Conservation (phyloP, 2,113 vertebrate species). For the Tor tambroides region DNA sequence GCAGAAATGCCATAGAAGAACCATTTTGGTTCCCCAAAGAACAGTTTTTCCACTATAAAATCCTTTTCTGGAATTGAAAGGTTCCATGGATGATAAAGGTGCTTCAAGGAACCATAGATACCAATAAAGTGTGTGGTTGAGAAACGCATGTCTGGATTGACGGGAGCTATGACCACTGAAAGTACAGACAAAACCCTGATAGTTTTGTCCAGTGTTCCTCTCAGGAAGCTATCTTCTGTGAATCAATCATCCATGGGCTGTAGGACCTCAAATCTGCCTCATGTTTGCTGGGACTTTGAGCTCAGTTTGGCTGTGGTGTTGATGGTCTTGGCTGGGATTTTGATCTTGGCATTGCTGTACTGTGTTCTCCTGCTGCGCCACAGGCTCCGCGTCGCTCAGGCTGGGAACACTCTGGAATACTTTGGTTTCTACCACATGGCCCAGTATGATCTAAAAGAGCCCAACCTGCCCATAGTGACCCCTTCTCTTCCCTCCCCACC, state of each 20-base stretch:
- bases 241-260: constrained; percentile 55
- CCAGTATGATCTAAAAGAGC: constrained; percentile 71
- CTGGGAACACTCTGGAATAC: constrained; percentile 70
- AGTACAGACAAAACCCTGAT: constrained; percentile 16
- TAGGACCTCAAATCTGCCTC: constrained; percentile 52
- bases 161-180: constrained; percentile 58
- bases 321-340: constrained; percentile 66
- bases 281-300: constrained; percentile 65
- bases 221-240: constrained; percentile 18
- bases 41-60: too few species aligned
- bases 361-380: constrained; percentile 70
- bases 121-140: constrained; percentile 24
- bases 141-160: not conserved
- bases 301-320: constrained; percentile 65
- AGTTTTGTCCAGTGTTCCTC: not conserved
- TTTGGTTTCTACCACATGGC: constrained; percentile 73
- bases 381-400: constrained; percentile 66
- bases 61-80: not conserved
- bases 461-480: not conserved
- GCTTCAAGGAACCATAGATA: too few species aligned
- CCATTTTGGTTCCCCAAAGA: not conserved
- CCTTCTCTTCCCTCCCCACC: constrained; percentile 32
- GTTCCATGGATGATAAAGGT: too few species aligned
- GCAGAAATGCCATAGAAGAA: not conserved
- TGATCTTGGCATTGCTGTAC: constrained; percentile 74